A percentile compares a stretch with the other conserved stretches of the same genome.
Evolutionary conservation across 2,888 invertebrate species (phyloP).

Genomic region (Euzetes globulus): DNA sequence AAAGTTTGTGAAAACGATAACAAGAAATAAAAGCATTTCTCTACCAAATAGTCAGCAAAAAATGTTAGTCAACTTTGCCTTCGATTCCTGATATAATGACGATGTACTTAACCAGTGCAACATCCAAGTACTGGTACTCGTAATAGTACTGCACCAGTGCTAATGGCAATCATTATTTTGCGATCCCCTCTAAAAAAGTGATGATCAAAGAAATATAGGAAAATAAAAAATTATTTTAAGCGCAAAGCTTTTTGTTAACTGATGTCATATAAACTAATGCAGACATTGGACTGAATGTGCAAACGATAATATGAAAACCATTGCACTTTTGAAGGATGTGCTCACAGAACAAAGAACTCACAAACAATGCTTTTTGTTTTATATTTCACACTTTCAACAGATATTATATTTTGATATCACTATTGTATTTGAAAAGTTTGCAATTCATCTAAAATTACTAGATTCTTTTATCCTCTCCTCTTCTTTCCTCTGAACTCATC

Average conservation of each 20-base stretch:
- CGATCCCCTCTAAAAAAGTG: conserved; percentile 6
- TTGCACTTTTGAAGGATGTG: too few species aligned
- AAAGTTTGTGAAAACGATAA: neutral
- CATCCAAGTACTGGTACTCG: neutral
- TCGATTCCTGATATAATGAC: neutral
- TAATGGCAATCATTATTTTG: conserved; percentile 21
- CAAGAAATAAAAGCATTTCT: neutral
- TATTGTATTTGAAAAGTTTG: too few species aligned
- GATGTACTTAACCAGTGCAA: neutral
- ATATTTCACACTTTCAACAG: too few species aligned
- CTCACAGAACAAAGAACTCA: too few species aligned
- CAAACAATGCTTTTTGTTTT: too few species aligned
- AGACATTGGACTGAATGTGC: too few species aligned
- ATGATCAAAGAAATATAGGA: neutral
- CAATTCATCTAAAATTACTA: too few species aligned
- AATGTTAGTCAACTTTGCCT: neutral
- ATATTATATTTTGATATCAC: too few species aligned
- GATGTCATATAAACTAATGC: too few species aligned
- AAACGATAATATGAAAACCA: too few species aligned
- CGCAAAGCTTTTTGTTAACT: neutral
- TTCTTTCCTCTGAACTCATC: too few species aligned
- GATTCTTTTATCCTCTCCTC: too few species aligned
- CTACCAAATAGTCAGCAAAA: neutral
- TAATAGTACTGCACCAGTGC: neutral
- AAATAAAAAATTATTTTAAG: neutral